Conservation (phyloP, 2,113 vertebrate genomes). For the Mesoclemmys tuberculata region DNA sequence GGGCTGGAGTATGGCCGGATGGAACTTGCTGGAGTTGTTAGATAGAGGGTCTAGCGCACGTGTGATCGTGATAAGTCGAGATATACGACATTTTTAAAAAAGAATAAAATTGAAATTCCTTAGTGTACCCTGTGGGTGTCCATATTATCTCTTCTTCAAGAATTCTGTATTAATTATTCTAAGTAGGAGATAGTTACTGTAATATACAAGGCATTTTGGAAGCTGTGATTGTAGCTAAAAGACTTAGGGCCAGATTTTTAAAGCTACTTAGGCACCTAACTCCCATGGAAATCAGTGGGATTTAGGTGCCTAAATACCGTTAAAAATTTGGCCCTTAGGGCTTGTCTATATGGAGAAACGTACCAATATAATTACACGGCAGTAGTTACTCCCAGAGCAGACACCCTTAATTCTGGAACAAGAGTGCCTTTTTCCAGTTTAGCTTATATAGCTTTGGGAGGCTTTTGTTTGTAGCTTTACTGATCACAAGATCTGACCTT, state of each 20-base stretch:
- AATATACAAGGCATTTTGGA: not conserved
- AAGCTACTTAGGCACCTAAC: not conserved
- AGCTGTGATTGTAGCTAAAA: not conserved
- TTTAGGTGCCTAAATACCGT: not conserved
- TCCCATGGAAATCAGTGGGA: not conserved
- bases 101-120: not conserved
- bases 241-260: not conserved
- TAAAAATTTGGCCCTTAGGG: not conserved
- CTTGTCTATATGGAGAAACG: not conserved
- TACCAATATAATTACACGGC: not conserved
- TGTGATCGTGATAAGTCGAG: not conserved
- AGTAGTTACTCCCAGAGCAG: not conserved
- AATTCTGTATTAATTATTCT: not conserved
- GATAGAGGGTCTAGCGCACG: not conserved
- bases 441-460: conserved; percentile 30
- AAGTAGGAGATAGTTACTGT: not conserved
- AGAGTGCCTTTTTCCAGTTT: conserved; percentile 12
- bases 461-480: not conserved
- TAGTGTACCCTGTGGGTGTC: not conserved
- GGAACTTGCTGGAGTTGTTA: not conserved
- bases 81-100: not conserved
- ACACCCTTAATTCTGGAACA: not conserved
- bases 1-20: not conserved
- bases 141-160: not conserved
- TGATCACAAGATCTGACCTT: not conserved